Conservation (phyloP, 1,140 invertebrate species). For the Procambarus virginalis region DNA sequence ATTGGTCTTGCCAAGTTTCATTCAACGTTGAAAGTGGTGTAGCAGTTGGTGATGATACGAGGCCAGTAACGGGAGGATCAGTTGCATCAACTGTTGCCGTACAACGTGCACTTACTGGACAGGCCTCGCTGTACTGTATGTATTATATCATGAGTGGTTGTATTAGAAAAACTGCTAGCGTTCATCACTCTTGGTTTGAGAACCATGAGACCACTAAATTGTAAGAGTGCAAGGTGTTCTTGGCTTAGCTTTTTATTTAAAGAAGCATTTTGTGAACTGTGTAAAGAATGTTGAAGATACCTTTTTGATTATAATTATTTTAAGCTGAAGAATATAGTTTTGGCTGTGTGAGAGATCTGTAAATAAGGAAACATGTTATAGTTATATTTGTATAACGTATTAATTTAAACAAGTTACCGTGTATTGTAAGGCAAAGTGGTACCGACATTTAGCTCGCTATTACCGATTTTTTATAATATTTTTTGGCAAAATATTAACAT, state of each 20-base stretch:
- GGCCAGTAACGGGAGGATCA: not conserved
- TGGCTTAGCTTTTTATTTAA: not conserved
- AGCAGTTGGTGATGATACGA: not conserved
- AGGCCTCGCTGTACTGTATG: not conserved
- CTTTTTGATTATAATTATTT: not conserved
- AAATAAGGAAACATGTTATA: slow-evolving; percentile 1
- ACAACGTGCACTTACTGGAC: not conserved
- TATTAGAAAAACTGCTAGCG: not conserved
- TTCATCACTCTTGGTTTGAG: not conserved
- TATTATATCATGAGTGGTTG: not conserved
- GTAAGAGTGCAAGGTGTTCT: not conserved
- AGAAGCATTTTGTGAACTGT: not conserved
- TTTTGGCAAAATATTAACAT: not conserved
- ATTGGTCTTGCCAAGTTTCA: not conserved
- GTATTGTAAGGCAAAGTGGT: not conserved
- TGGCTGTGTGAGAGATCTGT: not conserved
- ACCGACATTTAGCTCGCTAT: not conserved
- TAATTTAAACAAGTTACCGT: not conserved
- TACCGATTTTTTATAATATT: not conserved
- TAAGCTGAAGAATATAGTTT: not conserved
- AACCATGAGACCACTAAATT: not conserved
- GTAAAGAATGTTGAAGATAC: not conserved
- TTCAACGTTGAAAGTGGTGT: not conserved
- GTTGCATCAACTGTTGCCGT: slow-evolving; percentile 5
- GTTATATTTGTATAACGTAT: not conserved